Base-by-base conservation (phyloP, 2,888 invertebrate genomes). In the Choristoneura rosaceana region DNA sequence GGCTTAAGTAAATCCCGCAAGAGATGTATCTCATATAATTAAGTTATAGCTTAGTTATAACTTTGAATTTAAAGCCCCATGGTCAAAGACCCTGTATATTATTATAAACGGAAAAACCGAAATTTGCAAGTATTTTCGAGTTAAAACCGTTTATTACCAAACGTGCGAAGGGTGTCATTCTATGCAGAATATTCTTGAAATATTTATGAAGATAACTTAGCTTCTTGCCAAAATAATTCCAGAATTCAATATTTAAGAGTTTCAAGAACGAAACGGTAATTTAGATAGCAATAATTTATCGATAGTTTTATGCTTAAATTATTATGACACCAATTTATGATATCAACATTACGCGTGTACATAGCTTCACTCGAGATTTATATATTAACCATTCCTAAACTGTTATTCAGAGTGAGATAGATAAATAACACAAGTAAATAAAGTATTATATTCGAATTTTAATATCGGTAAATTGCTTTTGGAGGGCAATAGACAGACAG, bases 341-440 rank as follows among this genome's bases (percentile, higher is more conserved):
- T 66, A 34, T 66, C 4, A 52, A 58, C 41, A 68, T 17, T 52
- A 55, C 17, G 50, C 59, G 41, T 73, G 73, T 73, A 64, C 8
- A 68, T 68, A 71, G 67, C 71, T 68, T 62, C 55, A 58, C 68
- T 55, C 55, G 41, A 63, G 25, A 33, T 65, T 60, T 41, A 61
- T 63, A 71, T 12, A 50, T 14, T 63, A 7, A 50, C 34, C 41
- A 68, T 73, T 71, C 61, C 47, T 43, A 33, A 62, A 58, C 43
- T 15, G 17, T 59, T 50, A 58, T 58, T 14, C 47, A 63, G 71
- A 73, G 63, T 59, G 71, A 68, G 63, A 71, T 59, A 66, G 61
- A 15, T 50, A 55, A 17, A 52, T 9, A 17, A 17, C 3, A 9
- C 52, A 52, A 17, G 52, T 52, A 50, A 47, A 7, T 50, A 12